Evolutionary conservation across 2,113 vertebrate species (phyloP).

Genomic region (Macaca fascicularis): DNA sequence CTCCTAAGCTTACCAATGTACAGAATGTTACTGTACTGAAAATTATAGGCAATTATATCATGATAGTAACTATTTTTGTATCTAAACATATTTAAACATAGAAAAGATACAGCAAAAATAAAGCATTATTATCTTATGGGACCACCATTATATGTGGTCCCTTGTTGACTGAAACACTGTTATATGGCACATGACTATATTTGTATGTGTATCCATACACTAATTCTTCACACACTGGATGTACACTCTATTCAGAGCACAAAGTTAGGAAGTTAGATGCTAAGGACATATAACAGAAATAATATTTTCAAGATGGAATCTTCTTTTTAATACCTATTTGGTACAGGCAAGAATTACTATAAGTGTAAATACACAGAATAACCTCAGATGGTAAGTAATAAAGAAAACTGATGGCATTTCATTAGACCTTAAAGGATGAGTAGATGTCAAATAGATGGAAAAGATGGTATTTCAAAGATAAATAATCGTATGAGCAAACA

Average conservation of each 20-base stretch:
- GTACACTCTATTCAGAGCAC: not conserved
- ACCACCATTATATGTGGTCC: not conserved
- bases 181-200: not conserved
- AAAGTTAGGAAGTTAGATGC: not conserved
- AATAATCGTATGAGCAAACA: not conserved
- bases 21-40: not conserved
- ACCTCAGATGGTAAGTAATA: not conserved
- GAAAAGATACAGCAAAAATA: not conserved
- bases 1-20: not conserved
- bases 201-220: not conserved
- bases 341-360: not conserved
- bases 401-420: not conserved
- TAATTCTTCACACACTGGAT: not conserved
- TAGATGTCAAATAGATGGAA: not conserved
- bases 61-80: not conserved
- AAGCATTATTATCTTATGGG: not conserved
- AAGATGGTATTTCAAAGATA: not conserved
- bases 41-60: not conserved
- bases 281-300: not conserved
- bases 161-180: not conserved
- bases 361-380: not conserved
- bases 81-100: not conserved
- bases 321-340: not conserved
- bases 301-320: not conserved
- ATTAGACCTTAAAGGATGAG: not conserved